A percentile compares a stretch with the other conserved stretches of the same genome.
Conservation (phyloP, 64 coral and sea anemone species). For the Catalaphyllia jardinei region DNA sequence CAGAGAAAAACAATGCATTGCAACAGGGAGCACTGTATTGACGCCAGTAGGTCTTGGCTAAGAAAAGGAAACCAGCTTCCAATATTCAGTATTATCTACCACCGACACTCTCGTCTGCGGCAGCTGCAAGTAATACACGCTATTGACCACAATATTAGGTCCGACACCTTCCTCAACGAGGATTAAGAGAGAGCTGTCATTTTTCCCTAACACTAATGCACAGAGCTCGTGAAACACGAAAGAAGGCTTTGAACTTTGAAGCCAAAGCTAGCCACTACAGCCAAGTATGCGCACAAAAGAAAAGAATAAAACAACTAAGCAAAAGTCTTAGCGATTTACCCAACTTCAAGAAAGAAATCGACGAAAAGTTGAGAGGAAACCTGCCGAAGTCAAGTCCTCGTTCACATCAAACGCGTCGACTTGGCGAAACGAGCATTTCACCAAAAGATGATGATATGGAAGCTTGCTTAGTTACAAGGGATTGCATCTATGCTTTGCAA, state of each 20-base stretch:
- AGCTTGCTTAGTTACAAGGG: neutral
- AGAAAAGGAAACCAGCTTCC: neutral
- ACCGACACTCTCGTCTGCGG: neutral
- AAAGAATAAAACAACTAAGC: neutral
- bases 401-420: slow-evolving; percentile 1
- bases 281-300: neutral
- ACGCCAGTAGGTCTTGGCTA: neutral
- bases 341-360: slow-evolving; percentile 17
- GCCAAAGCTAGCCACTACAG: neutral
- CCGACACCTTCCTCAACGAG: too few relatives aligned
- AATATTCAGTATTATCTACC: neutral
- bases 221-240: neutral
- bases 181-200: too few relatives aligned
- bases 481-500: slow-evolving; percentile 3
- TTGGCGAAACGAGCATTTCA: slow-evolving; percentile 34
- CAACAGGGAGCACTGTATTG: neutral
- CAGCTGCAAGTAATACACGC: neutral
- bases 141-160: neutral
- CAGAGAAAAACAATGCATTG: neutral
- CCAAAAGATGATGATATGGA: neutral
- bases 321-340: slow-evolving; percentile 44
- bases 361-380: slow-evolving; percentile 31
- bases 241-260: neutral
- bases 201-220: neutral
- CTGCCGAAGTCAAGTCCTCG: slow-evolving; percentile 28